phyloP scores from a whole-genome alignment of 2,797 vertebrate genomes.

The Chelon labrosus region DNA sequence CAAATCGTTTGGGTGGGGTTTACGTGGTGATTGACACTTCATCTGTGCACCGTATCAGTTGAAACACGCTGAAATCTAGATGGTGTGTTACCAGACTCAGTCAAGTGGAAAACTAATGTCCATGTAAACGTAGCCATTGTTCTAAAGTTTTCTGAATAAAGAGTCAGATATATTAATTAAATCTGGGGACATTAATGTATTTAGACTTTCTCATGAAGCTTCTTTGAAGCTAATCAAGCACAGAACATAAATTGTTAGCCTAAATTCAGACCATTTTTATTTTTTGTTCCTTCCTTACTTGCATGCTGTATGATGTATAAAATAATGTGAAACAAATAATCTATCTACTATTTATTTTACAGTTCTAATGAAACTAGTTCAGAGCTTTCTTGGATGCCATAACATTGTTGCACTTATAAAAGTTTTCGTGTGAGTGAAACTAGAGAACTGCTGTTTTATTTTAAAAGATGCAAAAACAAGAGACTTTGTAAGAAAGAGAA shows the following conservation, averaged over 20 bases:
- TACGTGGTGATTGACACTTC: too few relatives aligned
- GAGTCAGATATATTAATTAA: neutral
- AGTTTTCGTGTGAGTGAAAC: slow-evolving; percentile 3
- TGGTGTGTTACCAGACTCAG: too few relatives aligned
- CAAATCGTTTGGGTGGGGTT: too few relatives aligned
- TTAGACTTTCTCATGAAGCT: neutral
- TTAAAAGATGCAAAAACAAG: slow-evolving; percentile 1
- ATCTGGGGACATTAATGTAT: neutral
- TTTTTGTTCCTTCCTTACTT: too few relatives aligned
- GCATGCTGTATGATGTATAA: slow-evolving; percentile 27
- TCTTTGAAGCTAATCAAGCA: too few relatives aligned
- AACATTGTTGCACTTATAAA: slow-evolving; percentile 18
- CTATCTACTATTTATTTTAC: slow-evolving; percentile 51
- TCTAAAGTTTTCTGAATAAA: neutral
- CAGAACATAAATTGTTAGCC: too few relatives aligned
- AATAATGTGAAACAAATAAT: slow-evolving; percentile 2
- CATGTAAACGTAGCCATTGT: too few relatives aligned
- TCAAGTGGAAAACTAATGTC: too few relatives aligned
- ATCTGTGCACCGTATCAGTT: too few relatives aligned
- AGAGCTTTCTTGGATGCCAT: slow-evolving; percentile 4
- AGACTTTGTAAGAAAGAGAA: neutral
- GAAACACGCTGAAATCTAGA: too few relatives aligned
- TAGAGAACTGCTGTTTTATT: slow-evolving; percentile 27
- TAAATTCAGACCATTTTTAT: too few relatives aligned
- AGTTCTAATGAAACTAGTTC: neutral